phyloP scores from a whole-genome alignment of 2,113 vertebrate genomes.

The Zosterops borbonicus region DNA sequence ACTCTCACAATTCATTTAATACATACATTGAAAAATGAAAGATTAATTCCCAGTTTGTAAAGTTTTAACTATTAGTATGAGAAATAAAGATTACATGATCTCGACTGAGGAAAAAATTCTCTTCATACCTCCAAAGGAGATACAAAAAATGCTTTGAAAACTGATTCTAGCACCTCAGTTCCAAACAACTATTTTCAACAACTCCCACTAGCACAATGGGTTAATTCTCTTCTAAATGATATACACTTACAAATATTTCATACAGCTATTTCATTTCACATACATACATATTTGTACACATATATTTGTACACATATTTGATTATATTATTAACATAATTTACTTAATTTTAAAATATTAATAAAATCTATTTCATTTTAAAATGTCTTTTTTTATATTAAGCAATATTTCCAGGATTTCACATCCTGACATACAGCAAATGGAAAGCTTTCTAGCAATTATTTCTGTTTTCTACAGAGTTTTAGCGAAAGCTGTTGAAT shows the following conservation, averaged over 20 bases:
- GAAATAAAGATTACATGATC: background rate
- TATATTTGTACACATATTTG: too few relatives aligned
- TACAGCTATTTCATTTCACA: background rate
- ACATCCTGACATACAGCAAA: background rate
- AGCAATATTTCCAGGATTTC: background rate
- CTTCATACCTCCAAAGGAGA: background rate
- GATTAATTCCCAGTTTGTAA: background rate
- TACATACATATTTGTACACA: too few relatives aligned
- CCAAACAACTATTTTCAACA: background rate
- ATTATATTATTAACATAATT: background rate
- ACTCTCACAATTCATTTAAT: background rate
- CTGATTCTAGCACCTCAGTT: background rate
- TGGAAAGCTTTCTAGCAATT: background rate
- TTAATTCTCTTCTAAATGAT: background rate
- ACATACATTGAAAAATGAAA: background rate
- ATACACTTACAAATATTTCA: background rate
- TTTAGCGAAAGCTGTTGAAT: background rate
- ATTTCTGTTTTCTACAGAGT: background rate
- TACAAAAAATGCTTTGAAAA: background rate
- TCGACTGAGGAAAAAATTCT: background rate
- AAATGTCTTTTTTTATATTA: background rate
- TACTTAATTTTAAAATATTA: background rate
- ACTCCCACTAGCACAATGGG: background rate
- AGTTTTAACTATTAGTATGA: background rate
- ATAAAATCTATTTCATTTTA: background rate